phyloP scores from a whole-genome alignment of 2,113 vertebrate species.

The Electrona antarctica region DNA sequence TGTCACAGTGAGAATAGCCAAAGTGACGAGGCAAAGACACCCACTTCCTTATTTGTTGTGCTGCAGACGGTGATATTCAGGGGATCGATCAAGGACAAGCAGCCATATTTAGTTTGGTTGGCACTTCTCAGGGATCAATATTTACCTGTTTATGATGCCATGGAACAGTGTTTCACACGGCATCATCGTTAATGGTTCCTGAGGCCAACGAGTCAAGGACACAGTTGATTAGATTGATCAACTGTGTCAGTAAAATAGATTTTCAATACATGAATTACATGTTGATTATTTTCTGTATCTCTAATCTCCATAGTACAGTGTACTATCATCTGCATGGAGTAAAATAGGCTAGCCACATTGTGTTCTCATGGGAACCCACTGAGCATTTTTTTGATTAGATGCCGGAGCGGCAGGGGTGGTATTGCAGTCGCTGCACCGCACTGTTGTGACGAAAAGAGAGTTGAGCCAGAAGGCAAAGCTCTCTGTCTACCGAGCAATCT shows the following conservation, averaged over 20 bases:
- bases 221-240: slow-evolving; percentile 32
- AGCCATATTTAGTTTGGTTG: slow-evolving; percentile 43
- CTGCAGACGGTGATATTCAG: slow-evolving; percentile 25
- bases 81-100: slow-evolving; percentile 55
- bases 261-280: slow-evolving; percentile 17
- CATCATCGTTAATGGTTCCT: slow-evolving; percentile 13
- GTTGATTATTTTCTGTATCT: background rate
- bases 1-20: slow-evolving; percentile 39
- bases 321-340: too few relatives aligned
- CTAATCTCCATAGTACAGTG: too few relatives aligned
- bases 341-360: too few relatives aligned
- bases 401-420: too few relatives aligned
- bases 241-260: slow-evolving; percentile 40
- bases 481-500: too few relatives aligned
- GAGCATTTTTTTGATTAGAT: too few relatives aligned
- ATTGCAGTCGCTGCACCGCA: too few relatives aligned
- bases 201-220: slow-evolving; percentile 61
- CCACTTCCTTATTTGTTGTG: slow-evolving; percentile 18
- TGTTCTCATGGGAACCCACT: too few relatives aligned
- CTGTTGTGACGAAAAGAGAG: too few relatives aligned
- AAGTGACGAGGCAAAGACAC: slow-evolving; percentile 38
- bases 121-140: slow-evolving; percentile 53
- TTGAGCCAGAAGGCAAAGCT: too few relatives aligned
- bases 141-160: slow-evolving; percentile 64
- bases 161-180: slow-evolving; percentile 42